Base-by-base conservation (phyloP, 2,888 invertebrate species). In the Brachypalpus laphriformis region DNA sequence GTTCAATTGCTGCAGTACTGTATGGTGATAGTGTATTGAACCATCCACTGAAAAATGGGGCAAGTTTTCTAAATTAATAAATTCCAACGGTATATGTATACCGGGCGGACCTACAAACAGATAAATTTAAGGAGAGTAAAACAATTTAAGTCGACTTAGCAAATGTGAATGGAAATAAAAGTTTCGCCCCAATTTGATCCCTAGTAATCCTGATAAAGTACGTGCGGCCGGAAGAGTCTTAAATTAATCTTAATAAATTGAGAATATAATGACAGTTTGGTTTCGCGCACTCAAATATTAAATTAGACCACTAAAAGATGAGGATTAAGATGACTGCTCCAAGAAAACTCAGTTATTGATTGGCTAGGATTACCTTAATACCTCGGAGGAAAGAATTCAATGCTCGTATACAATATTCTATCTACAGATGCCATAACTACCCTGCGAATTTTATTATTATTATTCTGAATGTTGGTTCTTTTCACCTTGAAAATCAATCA, bases 1-100 rank as follows among this genome's bases (percentile, higher is more conserved):
- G 57, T 18, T 63, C 76, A 76, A 56, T 40, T 70, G 28, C 34
- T 54, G 70, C 56, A 70, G 54, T 47, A n/a, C n/a, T n/a, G n/a
- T n/a, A 63, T 47, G 40, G 42, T 66, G 51, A 54, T 31, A 28
- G 16, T 28, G 22, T 28, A 57, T 20, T 47, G 11, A 37, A 57
- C 16, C 25, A 7, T 47, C n/a, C 34, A 6, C 34, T 22, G 6
- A 11, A 66, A 49, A 51, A 66, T 66, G 37, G 65, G 51, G 14
- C 22, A 66, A 9, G 9, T 51, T 54, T 34, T 40, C 18, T 25
- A 37, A 57, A 37, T 37, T 37, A 20, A 57, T 20, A 11, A 25
- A 25, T 57, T 20, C 14, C 9, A 57, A 57, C 18, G 20, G 37
- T 37, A 11, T 22, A 4, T 16, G 20, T 22, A 4, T 16, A 16